Evolutionary conservation across 2,888 invertebrate genomes (phyloP).

Genomic region (Entomobrya multifasciata): DNA sequence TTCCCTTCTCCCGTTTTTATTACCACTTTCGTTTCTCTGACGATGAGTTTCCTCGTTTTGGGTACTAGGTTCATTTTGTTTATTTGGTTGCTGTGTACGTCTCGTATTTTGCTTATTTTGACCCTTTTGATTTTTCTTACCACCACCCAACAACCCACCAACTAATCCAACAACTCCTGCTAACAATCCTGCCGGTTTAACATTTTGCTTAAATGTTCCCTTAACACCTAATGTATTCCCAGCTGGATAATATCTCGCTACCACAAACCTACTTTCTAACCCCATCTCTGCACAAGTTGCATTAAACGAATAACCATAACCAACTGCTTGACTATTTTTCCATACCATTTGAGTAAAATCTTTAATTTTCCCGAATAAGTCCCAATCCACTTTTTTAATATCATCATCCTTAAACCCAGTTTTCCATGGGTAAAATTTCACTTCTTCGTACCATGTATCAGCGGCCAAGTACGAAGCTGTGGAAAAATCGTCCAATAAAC

Average conservation of each 20-base stretch:
- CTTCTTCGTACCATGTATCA: neutral
- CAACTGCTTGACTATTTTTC: neutral
- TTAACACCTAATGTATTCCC: neutral
- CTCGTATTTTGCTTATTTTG: too few relatives aligned
- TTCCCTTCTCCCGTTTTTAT: too few relatives aligned
- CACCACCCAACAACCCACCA: neutral
- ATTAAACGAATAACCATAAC: neutral
- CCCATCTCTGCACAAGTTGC: neutral
- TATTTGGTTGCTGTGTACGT: too few relatives aligned
- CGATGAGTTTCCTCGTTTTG: too few relatives aligned
- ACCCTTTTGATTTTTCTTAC: too few relatives aligned
- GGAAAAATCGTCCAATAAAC: neutral
- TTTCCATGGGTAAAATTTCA: neutral
- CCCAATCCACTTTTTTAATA: neutral
- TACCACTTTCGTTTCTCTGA: too few relatives aligned
- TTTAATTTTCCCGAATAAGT: neutral
- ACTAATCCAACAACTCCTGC: neutral
- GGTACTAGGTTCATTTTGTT: too few relatives aligned
- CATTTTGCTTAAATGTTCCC: neutral
- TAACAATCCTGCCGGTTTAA: neutral
- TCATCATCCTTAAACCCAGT: neutral
- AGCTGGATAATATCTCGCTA: neutral
- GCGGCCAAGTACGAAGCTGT: neutral
- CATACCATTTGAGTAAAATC: neutral
- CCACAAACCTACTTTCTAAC: neutral